Percentiles rank a stretch among this genome's conserved stretches.
phyloP scores from a whole-genome alignment of 2,797 vertebrate genomes.

The Malurus leucopterus region DNA sequence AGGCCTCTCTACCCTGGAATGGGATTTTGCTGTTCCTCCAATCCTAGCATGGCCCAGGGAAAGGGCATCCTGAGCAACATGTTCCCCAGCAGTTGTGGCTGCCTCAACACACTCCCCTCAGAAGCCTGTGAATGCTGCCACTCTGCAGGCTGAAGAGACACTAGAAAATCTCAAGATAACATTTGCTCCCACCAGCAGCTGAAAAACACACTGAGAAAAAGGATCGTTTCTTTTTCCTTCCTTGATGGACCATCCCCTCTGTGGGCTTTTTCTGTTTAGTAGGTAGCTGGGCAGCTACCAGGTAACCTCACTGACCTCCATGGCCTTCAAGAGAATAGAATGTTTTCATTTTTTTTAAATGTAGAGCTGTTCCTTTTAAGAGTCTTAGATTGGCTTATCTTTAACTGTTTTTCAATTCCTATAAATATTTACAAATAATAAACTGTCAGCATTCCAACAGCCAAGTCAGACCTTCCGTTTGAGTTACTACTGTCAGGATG shows the following conservation, averaged over 20 bases:
- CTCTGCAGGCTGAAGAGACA: neutral
- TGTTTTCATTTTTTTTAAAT: neutral
- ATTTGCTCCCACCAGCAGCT: neutral
- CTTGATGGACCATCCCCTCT: neutral
- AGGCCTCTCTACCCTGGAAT: neutral
- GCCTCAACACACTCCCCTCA: neutral
- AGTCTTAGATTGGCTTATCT: neutral
- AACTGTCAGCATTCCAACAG: neutral
- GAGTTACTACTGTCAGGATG: neutral
- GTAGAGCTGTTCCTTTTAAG: neutral
- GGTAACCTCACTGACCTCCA: neutral
- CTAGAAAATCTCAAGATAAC: neutral
- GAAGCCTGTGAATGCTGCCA: neutral
- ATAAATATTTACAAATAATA: neutral
- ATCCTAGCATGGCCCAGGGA: neutral
- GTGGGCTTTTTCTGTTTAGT: neutral
- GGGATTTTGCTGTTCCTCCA: neutral
- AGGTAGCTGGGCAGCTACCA: neutral
- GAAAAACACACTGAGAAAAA: neutral
- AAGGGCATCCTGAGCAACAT: neutral
- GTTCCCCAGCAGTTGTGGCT: neutral
- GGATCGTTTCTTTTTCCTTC: fast-evolving
- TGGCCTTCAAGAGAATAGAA: neutral
- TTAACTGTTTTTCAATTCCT: neutral
- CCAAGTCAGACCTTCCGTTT: neutral